These are phyloP conservation scores for Brachionus koreanus DNA, from an alignment of 1,140 invertebrate species.

Conservation along the genomic window DNA sequence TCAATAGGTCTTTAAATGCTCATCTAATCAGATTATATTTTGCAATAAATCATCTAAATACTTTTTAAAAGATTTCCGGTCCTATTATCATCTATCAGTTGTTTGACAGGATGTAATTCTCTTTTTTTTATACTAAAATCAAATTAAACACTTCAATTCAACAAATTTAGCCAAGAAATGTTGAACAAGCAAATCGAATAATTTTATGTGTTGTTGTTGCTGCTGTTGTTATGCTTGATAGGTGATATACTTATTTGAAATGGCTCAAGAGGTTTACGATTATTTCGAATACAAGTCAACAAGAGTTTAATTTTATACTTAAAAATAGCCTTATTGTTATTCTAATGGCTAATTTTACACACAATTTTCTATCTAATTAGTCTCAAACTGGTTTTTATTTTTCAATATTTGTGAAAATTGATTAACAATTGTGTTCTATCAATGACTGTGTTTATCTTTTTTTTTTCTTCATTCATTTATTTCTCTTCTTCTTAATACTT, in stretches of 20 bases:
- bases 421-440: slow-evolving; percentile 16
- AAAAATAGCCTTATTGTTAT: neutral
- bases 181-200: neutral
- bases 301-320: neutral
- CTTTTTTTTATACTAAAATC: neutral
- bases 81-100: neutral
- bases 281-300: neutral
- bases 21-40: neutral
- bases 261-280: slow-evolving; percentile 17
- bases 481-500: neutral
- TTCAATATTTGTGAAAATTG: slow-evolving; percentile 13
- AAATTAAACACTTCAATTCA: neutral
- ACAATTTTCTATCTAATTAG: slow-evolving; percentile 3
- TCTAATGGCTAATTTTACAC: slow-evolving; percentile 11
- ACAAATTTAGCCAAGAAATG: neutral
- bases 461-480: neutral
- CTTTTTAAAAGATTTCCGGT: neutral
- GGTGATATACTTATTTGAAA: slow-evolving; percentile 28
- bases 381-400: slow-evolving; percentile 1
- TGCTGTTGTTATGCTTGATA: neutral
- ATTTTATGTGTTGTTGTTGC: neutral
- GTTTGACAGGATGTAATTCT: neutral
- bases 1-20: neutral
- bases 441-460: neutral
- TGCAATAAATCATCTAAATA: neutral